Conservation (phyloP, 2,888 invertebrate species). For the Bibio marci region DNA sequence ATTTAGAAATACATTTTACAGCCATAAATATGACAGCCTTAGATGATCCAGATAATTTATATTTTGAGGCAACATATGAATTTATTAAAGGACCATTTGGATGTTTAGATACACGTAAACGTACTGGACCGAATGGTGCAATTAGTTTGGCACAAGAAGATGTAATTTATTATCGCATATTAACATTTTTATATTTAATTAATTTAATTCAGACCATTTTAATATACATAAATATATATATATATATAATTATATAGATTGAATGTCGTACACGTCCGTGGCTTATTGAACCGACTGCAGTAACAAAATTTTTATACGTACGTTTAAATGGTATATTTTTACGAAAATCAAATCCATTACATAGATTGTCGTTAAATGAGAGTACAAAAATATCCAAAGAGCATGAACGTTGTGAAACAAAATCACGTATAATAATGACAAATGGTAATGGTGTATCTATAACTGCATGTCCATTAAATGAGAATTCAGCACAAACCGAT, state of each 20-base stretch:
- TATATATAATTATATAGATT: conserved; percentile 36
- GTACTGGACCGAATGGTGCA: conserved; percentile 61
- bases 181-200: not conserved
- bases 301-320: conserved; percentile 56
- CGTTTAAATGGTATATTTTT: conserved; percentile 49
- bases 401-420: conserved; percentile 48
- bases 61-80: conserved; percentile 71
- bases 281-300: conserved; percentile 61
- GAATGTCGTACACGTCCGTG: conserved; percentile 67
- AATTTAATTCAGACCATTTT: too few relatives aligned
- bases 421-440: conserved; percentile 62
- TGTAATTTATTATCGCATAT: conserved; percentile 14
- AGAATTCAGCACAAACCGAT: conserved; percentile 37
- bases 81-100: conserved; percentile 53
- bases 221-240: too few relatives aligned
- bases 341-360: conserved; percentile 26
- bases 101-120: conserved; percentile 51
- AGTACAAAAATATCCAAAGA: not conserved
- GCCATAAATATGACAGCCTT: conserved; percentile 68
- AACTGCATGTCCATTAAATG: conserved; percentile 36
- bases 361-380: conserved; percentile 33
- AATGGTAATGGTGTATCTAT: conserved; percentile 39
- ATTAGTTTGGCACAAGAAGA: conserved; percentile 39
- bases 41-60: conserved; percentile 70
- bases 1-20: conserved; percentile 66